These are phyloP conservation scores for Xestobium rufovillosum DNA, from an alignment of 2,888 invertebrate genomes.

Conservation along the genomic window DNA sequence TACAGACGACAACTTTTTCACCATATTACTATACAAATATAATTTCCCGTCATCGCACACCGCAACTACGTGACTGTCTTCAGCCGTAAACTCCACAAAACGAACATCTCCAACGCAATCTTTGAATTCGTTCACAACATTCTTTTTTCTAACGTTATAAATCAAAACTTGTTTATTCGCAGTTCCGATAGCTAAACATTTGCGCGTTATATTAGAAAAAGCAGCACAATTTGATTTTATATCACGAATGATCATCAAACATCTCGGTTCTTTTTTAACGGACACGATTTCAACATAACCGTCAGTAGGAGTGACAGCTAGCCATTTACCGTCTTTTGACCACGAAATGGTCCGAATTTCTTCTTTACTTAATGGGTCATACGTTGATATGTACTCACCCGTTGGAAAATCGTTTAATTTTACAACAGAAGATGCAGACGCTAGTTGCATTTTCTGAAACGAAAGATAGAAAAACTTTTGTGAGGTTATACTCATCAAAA, in stretches of 20 bases:
- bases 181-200: conserved; percentile 35
- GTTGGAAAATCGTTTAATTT: conserved; percentile 49
- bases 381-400: conserved; percentile 49
- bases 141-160: conserved; percentile 37
- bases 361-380: conserved; percentile 33
- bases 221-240: conserved; percentile 37
- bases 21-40: conserved; percentile 33
- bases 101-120: not conserved
- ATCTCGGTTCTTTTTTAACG: conserved; percentile 34
- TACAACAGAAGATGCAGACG: conserved; percentile 50
- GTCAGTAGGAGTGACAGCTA: conserved; percentile 35
- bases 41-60: conserved; percentile 37
- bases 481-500: too few relatives aligned
- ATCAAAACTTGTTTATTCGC: conserved; percentile 34
- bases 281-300: conserved; percentile 38
- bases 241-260: conserved; percentile 35
- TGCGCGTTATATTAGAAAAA: conserved; percentile 38
- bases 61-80: conserved; percentile 37
- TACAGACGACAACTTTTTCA: conserved; percentile 30
- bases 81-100: conserved; percentile 33
- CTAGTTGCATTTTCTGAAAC: conserved; percentile 46
- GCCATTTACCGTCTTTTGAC: conserved; percentile 40
- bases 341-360: conserved; percentile 37
- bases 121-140: conserved; percentile 25
- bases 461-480: conserved; percentile 14